These are phyloP conservation scores for Gnathonemus longibarbis DNA, from an alignment of 2,113 vertebrate species.

Conservation along the genomic window DNA sequence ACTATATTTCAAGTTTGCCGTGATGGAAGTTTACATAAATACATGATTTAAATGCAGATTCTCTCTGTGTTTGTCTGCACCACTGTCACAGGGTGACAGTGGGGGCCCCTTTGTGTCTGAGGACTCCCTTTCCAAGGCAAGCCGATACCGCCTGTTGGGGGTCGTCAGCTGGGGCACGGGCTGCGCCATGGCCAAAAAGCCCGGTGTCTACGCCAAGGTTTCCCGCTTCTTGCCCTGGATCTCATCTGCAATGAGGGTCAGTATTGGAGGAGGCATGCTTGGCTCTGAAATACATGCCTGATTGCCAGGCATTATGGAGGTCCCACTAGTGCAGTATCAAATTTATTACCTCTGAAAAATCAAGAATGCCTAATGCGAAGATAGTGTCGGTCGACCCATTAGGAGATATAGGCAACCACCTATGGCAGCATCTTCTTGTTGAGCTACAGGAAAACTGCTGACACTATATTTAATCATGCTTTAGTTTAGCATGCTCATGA, in stretches of 20 bases:
- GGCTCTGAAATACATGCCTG: background rate
- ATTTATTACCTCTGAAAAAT: background rate
- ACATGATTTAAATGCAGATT: background rate
- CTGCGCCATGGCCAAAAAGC: conserved; percentile 80
- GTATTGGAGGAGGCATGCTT: background rate
- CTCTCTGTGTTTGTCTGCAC: background rate
- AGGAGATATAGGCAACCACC: background rate
- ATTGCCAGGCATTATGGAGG: background rate
- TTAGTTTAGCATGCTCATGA: background rate
- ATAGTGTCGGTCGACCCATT: background rate
- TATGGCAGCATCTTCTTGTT: background rate
- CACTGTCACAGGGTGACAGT: conserved; percentile 71
- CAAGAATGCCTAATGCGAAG: background rate
- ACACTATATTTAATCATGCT: background rate
- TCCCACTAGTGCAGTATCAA: background rate
- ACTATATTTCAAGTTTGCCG: background rate
- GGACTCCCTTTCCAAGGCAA: conserved; percentile 70
- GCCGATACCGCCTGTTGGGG: conserved; percentile 74
- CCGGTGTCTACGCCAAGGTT: conserved; percentile 81
- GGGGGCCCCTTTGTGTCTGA: conserved; percentile 80
- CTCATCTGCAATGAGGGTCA: conserved; percentile 78
- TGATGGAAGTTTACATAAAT: background rate
- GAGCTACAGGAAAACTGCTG: background rate
- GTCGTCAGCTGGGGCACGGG: conserved; percentile 88
- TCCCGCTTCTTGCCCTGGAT: conserved; percentile 80